Evolutionary conservation across 2,113 vertebrate genomes (phyloP).

Genomic region (Polypterus bichir): DNA sequence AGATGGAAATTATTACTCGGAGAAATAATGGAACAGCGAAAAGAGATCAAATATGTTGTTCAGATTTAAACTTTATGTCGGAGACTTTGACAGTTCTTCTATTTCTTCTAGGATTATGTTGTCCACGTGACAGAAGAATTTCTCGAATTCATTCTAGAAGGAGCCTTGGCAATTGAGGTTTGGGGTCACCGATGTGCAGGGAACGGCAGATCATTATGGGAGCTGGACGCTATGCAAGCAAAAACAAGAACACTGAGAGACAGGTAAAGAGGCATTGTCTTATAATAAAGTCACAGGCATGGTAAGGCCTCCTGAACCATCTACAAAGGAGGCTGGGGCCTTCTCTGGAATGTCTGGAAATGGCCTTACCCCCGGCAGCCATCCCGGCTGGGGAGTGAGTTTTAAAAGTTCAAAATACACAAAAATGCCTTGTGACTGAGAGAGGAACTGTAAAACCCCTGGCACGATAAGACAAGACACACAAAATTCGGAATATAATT

Average conservation of each 20-base stretch:
- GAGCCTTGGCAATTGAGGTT: slow-evolving; percentile 89
- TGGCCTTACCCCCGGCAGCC: neutral
- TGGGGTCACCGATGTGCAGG: slow-evolving; percentile 92
- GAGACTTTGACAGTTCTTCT: neutral
- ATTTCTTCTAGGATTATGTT: slow-evolving; percentile 64
- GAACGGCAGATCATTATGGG: slow-evolving; percentile 76
- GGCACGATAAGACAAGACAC: too few relatives aligned
- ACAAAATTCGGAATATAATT: too few relatives aligned
- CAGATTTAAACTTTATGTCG: too few relatives aligned
- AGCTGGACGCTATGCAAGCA: slow-evolving; percentile 76
- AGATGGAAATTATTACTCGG: too few relatives aligned
- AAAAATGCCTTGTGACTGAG: too few relatives aligned
- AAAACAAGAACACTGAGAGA: slow-evolving; percentile 80
- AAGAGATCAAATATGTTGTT: too few relatives aligned
- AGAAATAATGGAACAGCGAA: too few relatives aligned
- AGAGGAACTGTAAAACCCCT: too few relatives aligned
- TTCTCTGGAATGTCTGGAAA: neutral
- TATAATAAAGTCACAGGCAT: neutral
- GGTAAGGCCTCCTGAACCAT: neutral
- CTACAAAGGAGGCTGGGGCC: neutral
- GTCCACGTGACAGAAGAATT: slow-evolving; percentile 89
- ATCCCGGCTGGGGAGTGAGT: too few relatives aligned
- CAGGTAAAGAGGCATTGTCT: slow-evolving; percentile 44
- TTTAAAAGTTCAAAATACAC: too few relatives aligned
- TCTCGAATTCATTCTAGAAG: slow-evolving; percentile 92